Evolutionary conservation across 2,888 invertebrate genomes (phyloP).

Genomic region (Scaptomyza caliginosa): DNA sequence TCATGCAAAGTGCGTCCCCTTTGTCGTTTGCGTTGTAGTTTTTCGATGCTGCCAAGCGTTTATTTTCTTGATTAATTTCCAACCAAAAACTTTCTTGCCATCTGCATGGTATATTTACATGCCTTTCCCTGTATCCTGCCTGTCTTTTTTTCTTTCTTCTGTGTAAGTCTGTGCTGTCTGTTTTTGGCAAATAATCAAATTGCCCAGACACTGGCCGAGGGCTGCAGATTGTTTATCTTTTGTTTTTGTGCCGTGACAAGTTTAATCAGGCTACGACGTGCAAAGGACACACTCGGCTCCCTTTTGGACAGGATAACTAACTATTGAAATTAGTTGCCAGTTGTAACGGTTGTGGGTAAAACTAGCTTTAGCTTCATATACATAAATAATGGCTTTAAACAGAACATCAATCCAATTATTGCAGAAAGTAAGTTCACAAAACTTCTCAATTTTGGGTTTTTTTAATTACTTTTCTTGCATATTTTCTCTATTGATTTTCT

Average conservation of each 20-base stretch:
- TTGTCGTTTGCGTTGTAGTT: constrained; percentile 25
- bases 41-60: constrained; percentile 73
- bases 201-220: constrained; percentile 63
- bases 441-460: too few species aligned
- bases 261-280: constrained; percentile 70
- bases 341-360: constrained; percentile 27
- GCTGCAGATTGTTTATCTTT: constrained; percentile 73
- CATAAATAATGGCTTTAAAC: background rate
- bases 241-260: constrained; percentile 74
- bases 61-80: constrained; percentile 79
- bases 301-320: constrained; percentile 67
- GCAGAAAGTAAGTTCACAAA: too few species aligned
- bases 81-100: constrained; percentile 67
- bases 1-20: constrained; percentile 35
- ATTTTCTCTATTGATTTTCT: constrained; percentile 61
- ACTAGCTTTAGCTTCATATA: background rate
- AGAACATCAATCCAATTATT: too few species aligned
- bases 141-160: constrained; percentile 14
- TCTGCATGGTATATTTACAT: constrained; percentile 59
- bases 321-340: constrained; percentile 76
- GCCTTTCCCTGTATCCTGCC: background rate
- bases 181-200: constrained; percentile 76
- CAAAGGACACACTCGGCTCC: constrained; percentile 19
- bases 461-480: constrained; percentile 4
- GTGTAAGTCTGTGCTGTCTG: constrained; percentile 46